These are phyloP conservation scores for Eupithecia pulchellata DNA, from an alignment of 2,888 invertebrate species.

Conservation along the genomic window DNA sequence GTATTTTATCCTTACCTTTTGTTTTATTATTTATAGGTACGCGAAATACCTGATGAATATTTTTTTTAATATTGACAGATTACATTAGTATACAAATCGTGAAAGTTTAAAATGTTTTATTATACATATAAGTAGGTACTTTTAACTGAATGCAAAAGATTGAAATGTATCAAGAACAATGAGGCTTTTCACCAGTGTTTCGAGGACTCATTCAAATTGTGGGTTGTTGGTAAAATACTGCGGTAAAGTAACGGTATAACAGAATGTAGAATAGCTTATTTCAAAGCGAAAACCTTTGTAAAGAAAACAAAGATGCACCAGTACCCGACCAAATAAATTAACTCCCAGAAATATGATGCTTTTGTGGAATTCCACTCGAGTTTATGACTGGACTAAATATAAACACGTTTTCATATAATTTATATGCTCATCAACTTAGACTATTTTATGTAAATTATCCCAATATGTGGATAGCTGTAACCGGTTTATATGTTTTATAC, in stretches of 20 bases:
- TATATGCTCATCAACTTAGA: slow-evolving; percentile 12
- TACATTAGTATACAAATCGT: too few relatives aligned
- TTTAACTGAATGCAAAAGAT: too few relatives aligned
- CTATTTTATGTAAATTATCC: slow-evolving; percentile 17
- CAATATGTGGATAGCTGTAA: slow-evolving; percentile 1
- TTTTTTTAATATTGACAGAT: too few relatives aligned
- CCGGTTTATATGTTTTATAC: neutral
- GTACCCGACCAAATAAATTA: slow-evolving; percentile 45
- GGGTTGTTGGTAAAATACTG: slow-evolving; percentile 11
- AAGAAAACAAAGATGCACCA: slow-evolving; percentile 38
- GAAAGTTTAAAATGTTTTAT: too few relatives aligned
- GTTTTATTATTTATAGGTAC: too few relatives aligned
- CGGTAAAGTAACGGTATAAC: slow-evolving; percentile 6
- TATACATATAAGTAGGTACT: too few relatives aligned
- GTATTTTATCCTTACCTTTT: too few relatives aligned
- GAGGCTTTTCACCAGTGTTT: slow-evolving; percentile 13
- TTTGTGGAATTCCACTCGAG: slow-evolving; percentile 32
- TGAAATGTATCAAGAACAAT: slow-evolving; percentile 5
- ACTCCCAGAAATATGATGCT: slow-evolving; percentile 28
- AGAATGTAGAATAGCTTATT: neutral
- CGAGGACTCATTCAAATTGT: slow-evolving; percentile 16
- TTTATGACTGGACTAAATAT: slow-evolving; percentile 28
- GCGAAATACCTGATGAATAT: too few relatives aligned
- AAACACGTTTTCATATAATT: slow-evolving; percentile 16
- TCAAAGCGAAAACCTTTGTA: slow-evolving; percentile 39